phyloP scores from a whole-genome alignment of 2,113 vertebrate species.

The Entelurus aequoreus region DNA sequence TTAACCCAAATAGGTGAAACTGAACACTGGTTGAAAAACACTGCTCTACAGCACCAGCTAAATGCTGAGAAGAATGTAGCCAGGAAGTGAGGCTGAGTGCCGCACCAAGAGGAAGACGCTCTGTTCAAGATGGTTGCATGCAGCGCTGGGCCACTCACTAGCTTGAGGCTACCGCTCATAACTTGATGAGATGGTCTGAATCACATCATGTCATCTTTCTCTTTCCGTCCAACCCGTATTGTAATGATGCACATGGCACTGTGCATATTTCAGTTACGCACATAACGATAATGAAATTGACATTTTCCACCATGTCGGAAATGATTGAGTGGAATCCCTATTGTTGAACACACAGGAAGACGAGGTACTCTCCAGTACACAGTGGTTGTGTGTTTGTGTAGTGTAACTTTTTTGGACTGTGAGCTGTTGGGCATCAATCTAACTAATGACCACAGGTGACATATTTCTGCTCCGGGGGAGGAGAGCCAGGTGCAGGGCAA shows the following conservation, averaged over 20 bases:
- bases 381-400: conserved; percentile 15
- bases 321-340: conserved; percentile 7
- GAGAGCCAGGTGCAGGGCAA: conserved; percentile 55
- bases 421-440: conserved; percentile 51
- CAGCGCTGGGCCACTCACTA: background rate
- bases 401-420: conserved; percentile 28
- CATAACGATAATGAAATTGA: background rate
- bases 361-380: background rate
- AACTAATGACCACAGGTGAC: conserved; percentile 60
- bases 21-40: background rate
- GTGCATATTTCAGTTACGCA: no score
- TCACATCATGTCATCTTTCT: background rate
- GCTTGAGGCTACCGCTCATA: conserved; percentile 9
- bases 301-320: conserved; percentile 5
- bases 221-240: background rate
- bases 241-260: background rate
- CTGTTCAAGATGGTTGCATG: conserved; percentile 1
- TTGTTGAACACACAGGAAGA: conserved; percentile 16
- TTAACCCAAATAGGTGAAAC: background rate
- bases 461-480: conserved; percentile 50
- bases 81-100: conserved; percentile 2
- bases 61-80: conserved; percentile 16
- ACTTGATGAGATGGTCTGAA: conserved; percentile 20
- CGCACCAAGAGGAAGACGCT: background rate
- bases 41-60: conserved; percentile 1